Conservation (phyloP, 2,797 vertebrate species). For the Anomalospiza imberbis region DNA sequence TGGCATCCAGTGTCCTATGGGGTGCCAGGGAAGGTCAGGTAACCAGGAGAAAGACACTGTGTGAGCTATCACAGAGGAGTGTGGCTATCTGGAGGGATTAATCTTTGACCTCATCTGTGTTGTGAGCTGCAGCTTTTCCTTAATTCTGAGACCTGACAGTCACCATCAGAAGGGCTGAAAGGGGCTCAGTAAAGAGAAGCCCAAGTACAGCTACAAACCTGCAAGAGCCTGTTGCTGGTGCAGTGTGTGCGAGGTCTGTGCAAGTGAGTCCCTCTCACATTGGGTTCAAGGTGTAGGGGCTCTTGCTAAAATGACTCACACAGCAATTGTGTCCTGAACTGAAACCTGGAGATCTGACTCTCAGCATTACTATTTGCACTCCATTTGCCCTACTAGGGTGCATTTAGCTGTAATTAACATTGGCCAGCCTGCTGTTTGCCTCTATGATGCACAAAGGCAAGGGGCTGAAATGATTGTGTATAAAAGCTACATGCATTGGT, state of each 20-base stretch:
- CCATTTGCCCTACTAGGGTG: background rate
- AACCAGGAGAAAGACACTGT: background rate
- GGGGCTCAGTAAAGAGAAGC: background rate
- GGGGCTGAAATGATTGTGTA: background rate
- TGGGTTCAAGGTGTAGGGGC: background rate
- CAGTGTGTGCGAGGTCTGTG: fast-evolving
- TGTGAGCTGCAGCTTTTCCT: background rate
- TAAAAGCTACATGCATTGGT: background rate
- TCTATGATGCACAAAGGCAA: background rate
- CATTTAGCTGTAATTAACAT: background rate
- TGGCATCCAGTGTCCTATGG: background rate
- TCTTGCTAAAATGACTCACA: background rate
- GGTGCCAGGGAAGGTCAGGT: background rate
- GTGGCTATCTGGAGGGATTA: background rate
- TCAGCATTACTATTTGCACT: background rate
- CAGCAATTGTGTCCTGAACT: background rate
- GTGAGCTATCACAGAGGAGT: background rate
- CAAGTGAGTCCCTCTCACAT: fast-evolving
- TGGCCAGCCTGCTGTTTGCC: background rate
- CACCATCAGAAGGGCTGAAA: background rate
- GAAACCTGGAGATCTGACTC: background rate
- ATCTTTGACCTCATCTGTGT: background rate
- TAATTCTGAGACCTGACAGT: background rate
- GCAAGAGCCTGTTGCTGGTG: background rate
- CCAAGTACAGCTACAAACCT: background rate